A percentile compares a stretch with the other conserved stretches of the same genome.
Evolutionary conservation across 2,113 vertebrate genomes (phyloP).

Genomic region (Sinocyclocheilus anshuiensis): DNA sequence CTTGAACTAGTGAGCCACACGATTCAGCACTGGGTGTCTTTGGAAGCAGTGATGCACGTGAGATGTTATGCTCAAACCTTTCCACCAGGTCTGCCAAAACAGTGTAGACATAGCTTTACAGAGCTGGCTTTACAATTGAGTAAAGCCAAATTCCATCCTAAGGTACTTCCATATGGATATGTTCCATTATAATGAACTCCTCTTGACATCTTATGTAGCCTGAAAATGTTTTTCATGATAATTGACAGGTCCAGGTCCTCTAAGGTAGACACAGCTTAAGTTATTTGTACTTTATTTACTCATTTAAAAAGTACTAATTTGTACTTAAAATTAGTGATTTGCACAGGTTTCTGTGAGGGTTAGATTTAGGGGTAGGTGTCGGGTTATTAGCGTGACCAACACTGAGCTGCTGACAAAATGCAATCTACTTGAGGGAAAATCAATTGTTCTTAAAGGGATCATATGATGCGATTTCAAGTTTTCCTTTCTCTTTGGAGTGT

Average conservation of each 20-base stretch:
- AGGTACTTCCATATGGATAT: background rate
- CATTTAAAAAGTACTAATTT: no score
- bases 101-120: background rate
- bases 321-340: no score
- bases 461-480: no score
- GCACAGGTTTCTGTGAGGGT: no score
- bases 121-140: background rate
- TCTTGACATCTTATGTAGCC: background rate
- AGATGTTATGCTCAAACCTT: background rate
- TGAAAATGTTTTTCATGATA: no score
- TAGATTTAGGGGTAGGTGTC: no score
- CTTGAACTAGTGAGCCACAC: background rate
- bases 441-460: no score
- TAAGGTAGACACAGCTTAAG: background rate
- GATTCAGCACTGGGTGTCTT: background rate
- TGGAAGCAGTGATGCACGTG: background rate
- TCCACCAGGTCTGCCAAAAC: background rate
- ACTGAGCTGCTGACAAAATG: no score
- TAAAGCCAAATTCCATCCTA: background rate
- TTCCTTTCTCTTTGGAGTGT: no score
- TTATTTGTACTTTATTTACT: no score
- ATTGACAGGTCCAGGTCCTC: background rate
- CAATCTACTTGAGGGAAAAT: no score
- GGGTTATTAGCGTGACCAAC: no score
- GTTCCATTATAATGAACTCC: background rate